Conservation (phyloP, 2,113 vertebrate species). For the Lophura nycthemera region DNA sequence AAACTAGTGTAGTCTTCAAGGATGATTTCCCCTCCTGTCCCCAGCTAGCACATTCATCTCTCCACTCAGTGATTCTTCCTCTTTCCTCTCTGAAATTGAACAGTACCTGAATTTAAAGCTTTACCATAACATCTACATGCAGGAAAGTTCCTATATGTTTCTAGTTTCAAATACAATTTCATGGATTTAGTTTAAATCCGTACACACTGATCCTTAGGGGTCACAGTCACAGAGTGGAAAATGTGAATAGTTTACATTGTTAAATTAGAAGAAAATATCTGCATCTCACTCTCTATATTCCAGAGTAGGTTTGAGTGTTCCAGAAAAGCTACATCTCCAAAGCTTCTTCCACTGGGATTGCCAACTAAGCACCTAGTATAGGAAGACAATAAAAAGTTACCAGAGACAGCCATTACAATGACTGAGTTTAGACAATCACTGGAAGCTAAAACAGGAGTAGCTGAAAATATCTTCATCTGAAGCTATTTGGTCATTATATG, state of each 20-base stretch:
- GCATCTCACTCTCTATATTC: slow-evolving; percentile 85
- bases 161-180: not conserved
- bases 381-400: not conserved
- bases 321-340: slow-evolving; percentile 89
- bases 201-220: not conserved
- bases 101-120: not conserved
- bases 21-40: not conserved
- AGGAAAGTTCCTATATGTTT: not conserved
- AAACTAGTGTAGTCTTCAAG: not conserved
- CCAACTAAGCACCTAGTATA: slow-evolving; percentile 86
- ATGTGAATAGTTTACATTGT: not conserved
- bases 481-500: not conserved
- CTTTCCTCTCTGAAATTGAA: not conserved
- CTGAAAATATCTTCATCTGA: not conserved
- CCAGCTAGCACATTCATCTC: not conserved
- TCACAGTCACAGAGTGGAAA: not conserved
- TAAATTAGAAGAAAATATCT: not conserved
- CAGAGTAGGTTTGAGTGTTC: slow-evolving; percentile 86
- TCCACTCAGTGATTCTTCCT: not conserved
- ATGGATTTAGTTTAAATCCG: not conserved
- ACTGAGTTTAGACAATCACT: not conserved
- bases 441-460: not conserved
- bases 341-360: slow-evolving; percentile 86
- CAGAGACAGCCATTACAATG: not conserved
- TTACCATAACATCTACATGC: not conserved